Percentiles rank a stretch among this genome's conserved stretches.
These are phyloP conservation scores for Pycnonotus jocosus DNA, from an alignment of 2,113 vertebrate species.

Conservation along the genomic window DNA sequence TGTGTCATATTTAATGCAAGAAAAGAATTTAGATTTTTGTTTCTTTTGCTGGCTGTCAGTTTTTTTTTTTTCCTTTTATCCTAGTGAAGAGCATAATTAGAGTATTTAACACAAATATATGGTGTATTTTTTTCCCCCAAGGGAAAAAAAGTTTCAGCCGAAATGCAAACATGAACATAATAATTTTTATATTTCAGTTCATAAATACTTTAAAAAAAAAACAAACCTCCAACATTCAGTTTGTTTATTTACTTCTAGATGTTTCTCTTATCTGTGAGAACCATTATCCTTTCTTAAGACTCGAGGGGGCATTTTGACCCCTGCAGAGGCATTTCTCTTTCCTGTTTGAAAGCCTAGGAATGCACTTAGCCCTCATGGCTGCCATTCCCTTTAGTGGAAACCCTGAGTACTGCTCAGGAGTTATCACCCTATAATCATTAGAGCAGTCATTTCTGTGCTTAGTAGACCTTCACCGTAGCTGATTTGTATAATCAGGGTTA, in stretches of 20 bases:
- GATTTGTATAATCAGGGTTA: constrained; percentile 56
- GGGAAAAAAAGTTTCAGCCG: not conserved
- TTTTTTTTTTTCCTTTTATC: constrained; percentile 76
- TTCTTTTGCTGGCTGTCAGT: constrained; percentile 86
- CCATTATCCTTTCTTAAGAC: not conserved
- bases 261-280: not conserved
- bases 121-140: not conserved
- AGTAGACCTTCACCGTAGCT: constrained; percentile 32
- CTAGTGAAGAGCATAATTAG: constrained; percentile 49
- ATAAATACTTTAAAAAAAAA: not conserved
- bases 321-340: not conserved
- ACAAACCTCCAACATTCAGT: not conserved
- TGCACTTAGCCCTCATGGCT: not conserved
- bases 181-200: not conserved
- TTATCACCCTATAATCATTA: constrained; percentile 27
- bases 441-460: constrained; percentile 40
- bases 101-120: constrained; percentile 32
- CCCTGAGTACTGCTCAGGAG: not conserved
- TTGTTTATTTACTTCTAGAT: not conserved
- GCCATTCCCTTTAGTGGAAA: not conserved
- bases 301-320: not conserved
- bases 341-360: not conserved
- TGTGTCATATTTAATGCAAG: constrained; percentile 90
- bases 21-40: constrained; percentile 82
- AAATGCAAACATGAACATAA: not conserved